Percentiles rank a stretch among this genome's conserved stretches.
phyloP scores from a whole-genome alignment of 37 sponge, comb jelly and placozoan species.

The Cladorhizidae sp. region DNA sequence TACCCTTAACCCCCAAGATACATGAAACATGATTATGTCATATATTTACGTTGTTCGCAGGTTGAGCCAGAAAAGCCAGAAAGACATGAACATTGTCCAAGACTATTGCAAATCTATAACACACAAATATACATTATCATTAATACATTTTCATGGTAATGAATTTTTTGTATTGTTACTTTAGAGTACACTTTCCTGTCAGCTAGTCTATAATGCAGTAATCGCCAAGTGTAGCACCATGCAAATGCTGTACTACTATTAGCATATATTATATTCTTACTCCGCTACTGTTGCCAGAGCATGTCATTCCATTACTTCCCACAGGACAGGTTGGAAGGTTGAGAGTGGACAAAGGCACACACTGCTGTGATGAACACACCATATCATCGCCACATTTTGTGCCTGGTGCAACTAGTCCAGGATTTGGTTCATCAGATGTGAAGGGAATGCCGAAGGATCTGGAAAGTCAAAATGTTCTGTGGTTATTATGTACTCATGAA shows the following conservation, averaged over 20 bases:
- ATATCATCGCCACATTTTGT: constrained; percentile 20
- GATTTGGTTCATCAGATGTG: constrained; percentile 3
- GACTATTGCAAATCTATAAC: constrained; percentile 50
- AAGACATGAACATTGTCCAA: constrained; percentile 43
- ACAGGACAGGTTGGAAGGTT: constrained; percentile 18
- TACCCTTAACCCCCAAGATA: too few species aligned
- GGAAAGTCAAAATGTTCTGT: too few species aligned
- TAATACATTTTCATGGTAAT: not conserved
- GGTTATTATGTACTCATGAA: too few species aligned
- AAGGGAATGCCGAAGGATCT: not conserved
- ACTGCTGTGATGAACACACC: not conserved
- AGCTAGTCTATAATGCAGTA: not conserved
- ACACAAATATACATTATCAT: too few species aligned
- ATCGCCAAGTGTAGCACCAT: not conserved
- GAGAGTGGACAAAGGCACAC: constrained; percentile 2
- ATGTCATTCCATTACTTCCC: constrained; percentile 29
- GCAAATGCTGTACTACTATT: not conserved
- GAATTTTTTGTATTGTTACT: not conserved
- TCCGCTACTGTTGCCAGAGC: constrained; percentile 62
- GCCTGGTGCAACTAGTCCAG: constrained; percentile 38
- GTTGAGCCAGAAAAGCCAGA: constrained; percentile 45
- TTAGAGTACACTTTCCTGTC: not conserved
- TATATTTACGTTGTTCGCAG: too few species aligned
- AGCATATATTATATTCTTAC: not conserved
- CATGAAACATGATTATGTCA: too few species aligned